Conservation (phyloP, 2,113 vertebrate genomes). For the Eonycteris spelaea region DNA sequence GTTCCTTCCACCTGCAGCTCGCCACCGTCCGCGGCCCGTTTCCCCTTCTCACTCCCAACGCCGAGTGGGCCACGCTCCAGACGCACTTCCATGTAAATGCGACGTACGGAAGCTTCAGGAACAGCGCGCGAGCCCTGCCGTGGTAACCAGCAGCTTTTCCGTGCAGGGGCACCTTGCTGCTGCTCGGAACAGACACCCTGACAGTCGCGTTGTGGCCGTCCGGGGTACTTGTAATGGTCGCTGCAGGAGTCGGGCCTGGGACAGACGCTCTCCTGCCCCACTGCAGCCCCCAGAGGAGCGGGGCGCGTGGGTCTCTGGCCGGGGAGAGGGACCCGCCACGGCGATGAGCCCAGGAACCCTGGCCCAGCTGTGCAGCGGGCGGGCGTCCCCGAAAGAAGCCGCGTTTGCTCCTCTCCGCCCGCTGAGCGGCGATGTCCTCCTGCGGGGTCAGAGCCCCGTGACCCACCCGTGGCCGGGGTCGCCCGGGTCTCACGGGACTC, state of each 20-base stretch:
- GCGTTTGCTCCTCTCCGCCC: rapidly evolving
- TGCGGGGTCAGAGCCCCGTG: rapidly evolving
- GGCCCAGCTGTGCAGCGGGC: rapidly evolving
- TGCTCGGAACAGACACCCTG: not conserved
- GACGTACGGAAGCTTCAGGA: not conserved
- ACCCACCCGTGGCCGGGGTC: not conserved
- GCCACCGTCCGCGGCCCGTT: rapidly evolving
- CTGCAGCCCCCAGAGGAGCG: not conserved
- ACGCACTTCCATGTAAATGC: too few species aligned
- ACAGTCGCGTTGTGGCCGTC: not conserved
- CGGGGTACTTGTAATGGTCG: not conserved
- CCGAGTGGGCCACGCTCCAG: not conserved
- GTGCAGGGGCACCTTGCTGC: not conserved
- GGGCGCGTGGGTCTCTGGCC: not conserved
- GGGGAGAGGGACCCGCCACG: not conserved
- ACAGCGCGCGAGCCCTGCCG: not conserved
- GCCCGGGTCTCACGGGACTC: not conserved
- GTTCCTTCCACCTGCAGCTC: too few species aligned
- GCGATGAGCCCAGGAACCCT: not conserved
- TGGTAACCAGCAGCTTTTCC: not conserved
- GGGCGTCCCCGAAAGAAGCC: not conserved
- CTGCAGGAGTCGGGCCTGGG: not conserved
- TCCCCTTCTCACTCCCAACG: not conserved
- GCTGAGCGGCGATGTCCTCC: not conserved
- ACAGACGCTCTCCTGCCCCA: not conserved